Conservation (phyloP, 2,888 invertebrate species). For the Anoncus sp. region DNA sequence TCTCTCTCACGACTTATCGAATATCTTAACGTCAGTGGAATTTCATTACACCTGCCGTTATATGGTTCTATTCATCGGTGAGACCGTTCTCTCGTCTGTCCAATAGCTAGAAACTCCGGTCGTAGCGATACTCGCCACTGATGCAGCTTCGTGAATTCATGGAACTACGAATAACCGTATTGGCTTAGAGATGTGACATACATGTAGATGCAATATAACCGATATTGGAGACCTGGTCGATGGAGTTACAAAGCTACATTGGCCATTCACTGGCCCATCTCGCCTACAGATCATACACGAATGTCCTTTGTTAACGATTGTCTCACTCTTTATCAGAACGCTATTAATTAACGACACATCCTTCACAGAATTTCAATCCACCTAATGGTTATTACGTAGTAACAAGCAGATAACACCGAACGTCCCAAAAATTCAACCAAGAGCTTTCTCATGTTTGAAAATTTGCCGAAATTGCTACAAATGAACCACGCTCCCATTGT, state of each 20-base stretch:
- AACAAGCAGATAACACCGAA: not conserved
- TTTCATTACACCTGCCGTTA: constrained; percentile 63
- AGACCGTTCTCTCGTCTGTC: constrained; percentile 23
- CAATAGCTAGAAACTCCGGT: constrained; percentile 29
- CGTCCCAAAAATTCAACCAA: not conserved
- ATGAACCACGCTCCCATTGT: too few species aligned
- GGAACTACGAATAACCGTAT: constrained; percentile 17
- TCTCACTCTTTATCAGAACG: constrained; percentile 16
- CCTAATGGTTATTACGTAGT: not conserved
- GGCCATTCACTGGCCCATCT: not conserved
- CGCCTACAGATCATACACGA: not conserved
- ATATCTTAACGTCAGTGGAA: constrained; percentile 61
- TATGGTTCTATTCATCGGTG: constrained; percentile 35
- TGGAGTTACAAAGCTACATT: constrained; percentile 5
- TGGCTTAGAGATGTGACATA: constrained; percentile 22
- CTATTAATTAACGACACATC: not conserved
- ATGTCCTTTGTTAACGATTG: constrained; percentile 19
- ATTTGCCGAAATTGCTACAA: too few species aligned
- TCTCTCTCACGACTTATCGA: constrained; percentile 57
- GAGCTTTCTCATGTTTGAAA: not conserved
- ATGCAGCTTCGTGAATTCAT: constrained; percentile 12
- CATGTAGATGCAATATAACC: constrained; percentile 6
- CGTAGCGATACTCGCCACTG: too few species aligned
- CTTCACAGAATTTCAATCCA: not conserved
- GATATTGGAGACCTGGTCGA: not conserved